Evolutionary conservation across 2,888 invertebrate species (phyloP).

Genomic region (Beris morrisii): DNA sequence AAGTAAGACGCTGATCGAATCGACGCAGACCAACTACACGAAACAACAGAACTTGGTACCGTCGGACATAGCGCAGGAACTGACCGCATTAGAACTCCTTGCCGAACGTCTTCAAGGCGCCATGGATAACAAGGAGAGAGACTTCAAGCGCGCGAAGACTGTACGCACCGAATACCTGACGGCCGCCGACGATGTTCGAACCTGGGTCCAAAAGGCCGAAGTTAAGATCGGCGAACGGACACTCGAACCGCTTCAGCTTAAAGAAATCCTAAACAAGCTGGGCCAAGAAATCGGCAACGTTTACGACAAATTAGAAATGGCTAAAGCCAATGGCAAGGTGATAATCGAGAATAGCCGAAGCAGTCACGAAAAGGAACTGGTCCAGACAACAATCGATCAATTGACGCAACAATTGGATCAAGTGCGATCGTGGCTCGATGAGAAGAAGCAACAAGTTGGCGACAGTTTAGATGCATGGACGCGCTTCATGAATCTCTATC

Average conservation of each 20-base stretch:
- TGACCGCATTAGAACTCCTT: slow-evolving; percentile 79
- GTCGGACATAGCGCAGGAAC: slow-evolving; percentile 76
- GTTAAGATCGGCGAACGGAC: slow-evolving; percentile 79
- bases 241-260: slow-evolving; percentile 73
- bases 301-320: slow-evolving; percentile 74
- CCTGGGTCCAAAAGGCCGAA: slow-evolving; percentile 83
- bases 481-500: slow-evolving; percentile 79
- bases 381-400: slow-evolving; percentile 74
- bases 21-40: slow-evolving; percentile 65
- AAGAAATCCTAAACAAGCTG: slow-evolving; percentile 75
- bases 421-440: slow-evolving; percentile 77
- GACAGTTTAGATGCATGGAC: slow-evolving; percentile 89
- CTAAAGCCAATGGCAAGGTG: slow-evolving; percentile 75
- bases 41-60: slow-evolving; percentile 66
- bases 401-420: slow-evolving; percentile 78
- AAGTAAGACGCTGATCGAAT: slow-evolving; percentile 63
- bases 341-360: slow-evolving; percentile 80
- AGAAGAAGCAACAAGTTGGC: slow-evolving; percentile 79
- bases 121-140: slow-evolving; percentile 86
- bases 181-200: slow-evolving; percentile 79
- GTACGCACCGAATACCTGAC: slow-evolving; percentile 76
- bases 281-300: slow-evolving; percentile 70
- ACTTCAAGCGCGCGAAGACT: slow-evolving; percentile 83
- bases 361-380: slow-evolving; percentile 72
- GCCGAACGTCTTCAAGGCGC: slow-evolving; percentile 76